Conservation (phyloP, 1,140 invertebrate genomes). For the Meloidogyne chitwoodi region DNA sequence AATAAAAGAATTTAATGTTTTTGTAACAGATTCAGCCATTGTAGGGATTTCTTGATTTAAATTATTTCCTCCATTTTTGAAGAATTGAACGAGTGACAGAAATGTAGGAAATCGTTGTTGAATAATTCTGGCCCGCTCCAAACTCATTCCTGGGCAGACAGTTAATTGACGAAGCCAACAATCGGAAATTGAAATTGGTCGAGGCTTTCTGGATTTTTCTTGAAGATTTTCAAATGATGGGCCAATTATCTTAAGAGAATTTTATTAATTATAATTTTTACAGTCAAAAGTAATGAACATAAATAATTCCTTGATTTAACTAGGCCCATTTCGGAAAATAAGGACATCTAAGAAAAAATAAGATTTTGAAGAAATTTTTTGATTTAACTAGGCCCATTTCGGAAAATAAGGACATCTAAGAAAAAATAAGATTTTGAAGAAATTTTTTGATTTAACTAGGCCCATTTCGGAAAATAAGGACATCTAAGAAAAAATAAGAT, state of each 20-base stretch:
- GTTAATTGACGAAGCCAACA: constrained; percentile 49
- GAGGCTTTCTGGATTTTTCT: constrained; percentile 36
- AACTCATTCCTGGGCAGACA: constrained; percentile 44
- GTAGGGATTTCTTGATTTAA: neutral
- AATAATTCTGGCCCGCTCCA: constrained; percentile 30
- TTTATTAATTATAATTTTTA: no score
- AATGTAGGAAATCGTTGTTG: constrained; percentile 39
- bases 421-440: no score
- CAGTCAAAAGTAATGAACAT: no score
- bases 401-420: no score
- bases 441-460: no score
- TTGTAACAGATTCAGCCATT: neutral
- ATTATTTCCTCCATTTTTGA: neutral
- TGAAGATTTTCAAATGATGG: constrained; percentile 42
- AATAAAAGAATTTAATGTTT: neutral
- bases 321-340: no score
- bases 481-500: no score
- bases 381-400: no score
- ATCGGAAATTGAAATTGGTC: constrained; percentile 35
- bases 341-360: no score
- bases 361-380: no score
- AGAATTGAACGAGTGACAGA: constrained; percentile 39
- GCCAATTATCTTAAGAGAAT: constrained; percentile 43
- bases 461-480: no score
- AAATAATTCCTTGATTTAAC: no score